Percentiles rank a stretch among this genome's conserved stretches.
Conservation (phyloP, 1,140 invertebrate species). For the Pseudomyrmex pallidus region DNA sequence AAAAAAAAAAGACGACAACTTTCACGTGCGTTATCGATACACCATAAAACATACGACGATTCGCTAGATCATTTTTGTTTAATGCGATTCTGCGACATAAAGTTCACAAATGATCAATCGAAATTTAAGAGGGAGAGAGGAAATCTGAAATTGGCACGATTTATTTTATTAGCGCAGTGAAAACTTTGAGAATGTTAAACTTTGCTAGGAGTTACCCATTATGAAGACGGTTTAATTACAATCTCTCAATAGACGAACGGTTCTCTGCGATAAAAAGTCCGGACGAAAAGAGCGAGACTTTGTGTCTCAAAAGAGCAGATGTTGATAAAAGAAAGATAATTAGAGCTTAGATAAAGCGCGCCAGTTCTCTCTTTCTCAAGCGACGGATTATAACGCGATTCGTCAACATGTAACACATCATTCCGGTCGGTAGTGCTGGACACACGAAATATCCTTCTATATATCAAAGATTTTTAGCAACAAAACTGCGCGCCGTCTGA, state of each 20-base stretch:
- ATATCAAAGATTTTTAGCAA: not conserved
- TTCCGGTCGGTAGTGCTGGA: not conserved
- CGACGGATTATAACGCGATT: conserved; percentile 26
- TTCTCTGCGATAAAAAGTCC: conserved; percentile 4
- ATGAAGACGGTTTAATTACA: conserved; percentile 8
- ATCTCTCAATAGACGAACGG: not conserved
- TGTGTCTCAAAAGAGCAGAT: not conserved
- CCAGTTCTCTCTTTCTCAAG: not conserved
- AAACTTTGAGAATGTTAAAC: too few relatives aligned
- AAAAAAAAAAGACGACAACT: not conserved
- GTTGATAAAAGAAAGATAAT: not conserved
- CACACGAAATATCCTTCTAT: not conserved
- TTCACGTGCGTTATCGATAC: too few relatives aligned
- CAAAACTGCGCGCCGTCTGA: not conserved
- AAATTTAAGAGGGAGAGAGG: too few relatives aligned
- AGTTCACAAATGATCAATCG: too few relatives aligned
- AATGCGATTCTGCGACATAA: too few relatives aligned
- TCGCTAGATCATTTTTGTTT: too few relatives aligned
- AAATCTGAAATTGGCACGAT: too few relatives aligned
- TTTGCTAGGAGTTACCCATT: too few relatives aligned
- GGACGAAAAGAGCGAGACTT: not conserved
- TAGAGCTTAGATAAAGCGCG: conserved; percentile 9
- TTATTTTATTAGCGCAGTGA: too few relatives aligned
- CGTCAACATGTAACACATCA: conserved; percentile 17
- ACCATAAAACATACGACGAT: too few relatives aligned